A percentile compares a stretch with the other conserved stretches of the same genome.
These are phyloP conservation scores for Sphinx pinastri DNA, from an alignment of 2,888 invertebrate species.

Conservation along the genomic window DNA sequence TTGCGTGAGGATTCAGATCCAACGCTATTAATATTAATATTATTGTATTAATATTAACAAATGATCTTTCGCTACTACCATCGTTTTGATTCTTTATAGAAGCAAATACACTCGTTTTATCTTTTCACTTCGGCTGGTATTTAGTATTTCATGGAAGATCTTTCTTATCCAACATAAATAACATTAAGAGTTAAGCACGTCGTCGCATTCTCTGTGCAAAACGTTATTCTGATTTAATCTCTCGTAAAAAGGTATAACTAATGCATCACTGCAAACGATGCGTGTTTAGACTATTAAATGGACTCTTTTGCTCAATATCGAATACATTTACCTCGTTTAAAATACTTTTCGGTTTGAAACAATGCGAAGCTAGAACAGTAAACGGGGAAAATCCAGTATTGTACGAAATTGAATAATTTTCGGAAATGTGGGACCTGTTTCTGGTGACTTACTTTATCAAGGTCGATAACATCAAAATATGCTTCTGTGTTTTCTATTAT, in stretches of 20 bases:
- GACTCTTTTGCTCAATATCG: slow-evolving; percentile 33
- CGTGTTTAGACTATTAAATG: slow-evolving; percentile 22
- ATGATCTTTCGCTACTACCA: no score
- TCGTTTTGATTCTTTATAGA: no score
- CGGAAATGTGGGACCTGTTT: not conserved
- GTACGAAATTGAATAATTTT: not conserved
- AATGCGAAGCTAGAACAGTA: not conserved
- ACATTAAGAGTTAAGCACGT: not conserved
- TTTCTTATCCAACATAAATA: not conserved
- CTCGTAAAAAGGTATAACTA: slow-evolving; percentile 40
- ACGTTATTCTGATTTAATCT: slow-evolving; percentile 37
- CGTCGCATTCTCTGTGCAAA: slow-evolving; percentile 26
- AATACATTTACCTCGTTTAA: slow-evolving; percentile 32
- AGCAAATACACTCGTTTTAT: not conserved
- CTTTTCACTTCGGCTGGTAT: not conserved
- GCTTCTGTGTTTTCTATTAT: slow-evolving; percentile 32
- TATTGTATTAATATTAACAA: no score
- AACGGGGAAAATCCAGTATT: not conserved
- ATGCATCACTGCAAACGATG: slow-evolving; percentile 35
- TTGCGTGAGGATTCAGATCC: no score
- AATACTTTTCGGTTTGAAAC: not conserved
- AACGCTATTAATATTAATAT: no score
- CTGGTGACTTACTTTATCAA: not conserved
- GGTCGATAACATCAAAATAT: no score
- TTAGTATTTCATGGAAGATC: not conserved